phyloP scores from a whole-genome alignment of 2,888 invertebrate species.

The Atethmia centrago region DNA sequence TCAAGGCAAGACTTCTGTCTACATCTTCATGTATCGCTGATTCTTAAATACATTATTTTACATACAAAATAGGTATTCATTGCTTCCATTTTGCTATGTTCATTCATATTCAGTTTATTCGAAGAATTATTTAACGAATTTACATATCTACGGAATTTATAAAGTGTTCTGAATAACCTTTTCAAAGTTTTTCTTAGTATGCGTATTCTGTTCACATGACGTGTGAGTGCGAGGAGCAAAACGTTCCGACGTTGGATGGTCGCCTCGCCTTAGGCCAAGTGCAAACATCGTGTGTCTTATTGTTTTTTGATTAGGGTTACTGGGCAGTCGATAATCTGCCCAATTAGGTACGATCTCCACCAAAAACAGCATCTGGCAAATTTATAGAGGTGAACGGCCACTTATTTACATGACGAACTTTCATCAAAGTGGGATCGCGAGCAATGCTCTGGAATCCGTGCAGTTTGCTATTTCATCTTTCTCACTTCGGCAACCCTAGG shows the following conservation, averaged over 20 bases:
- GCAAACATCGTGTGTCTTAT: slow-evolving; percentile 82
- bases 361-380: slow-evolving; percentile 46
- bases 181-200: slow-evolving; percentile 58
- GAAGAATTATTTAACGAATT: slow-evolving; percentile 58
- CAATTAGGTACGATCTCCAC: slow-evolving; percentile 22
- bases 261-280: slow-evolving; percentile 66
- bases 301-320: slow-evolving; percentile 73
- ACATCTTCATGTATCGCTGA: slow-evolving; percentile 14
- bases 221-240: slow-evolving; percentile 58
- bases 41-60: slow-evolving; percentile 35
- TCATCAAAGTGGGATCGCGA: slow-evolving; percentile 8
- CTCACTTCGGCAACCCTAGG: slow-evolving; percentile 52
- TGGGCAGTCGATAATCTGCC: slow-evolving; percentile 70
- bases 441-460: neutral
- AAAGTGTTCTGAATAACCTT: slow-evolving; percentile 53
- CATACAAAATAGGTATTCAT: slow-evolving; percentile 36
- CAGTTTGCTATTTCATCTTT: slow-evolving; percentile 37
- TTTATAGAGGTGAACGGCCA: slow-evolving; percentile 51
- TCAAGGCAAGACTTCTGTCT: slow-evolving; percentile 9
- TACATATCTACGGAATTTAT: slow-evolving; percentile 56
- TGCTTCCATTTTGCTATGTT: slow-evolving; percentile 39
- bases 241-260: slow-evolving; percentile 37
- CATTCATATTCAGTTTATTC: slow-evolving; percentile 58
- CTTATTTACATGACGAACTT: slow-evolving; percentile 19
- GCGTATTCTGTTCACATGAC: slow-evolving; percentile 54